Conservation (phyloP, 2,888 invertebrate genomes). For the Trichacis sp. region DNA sequence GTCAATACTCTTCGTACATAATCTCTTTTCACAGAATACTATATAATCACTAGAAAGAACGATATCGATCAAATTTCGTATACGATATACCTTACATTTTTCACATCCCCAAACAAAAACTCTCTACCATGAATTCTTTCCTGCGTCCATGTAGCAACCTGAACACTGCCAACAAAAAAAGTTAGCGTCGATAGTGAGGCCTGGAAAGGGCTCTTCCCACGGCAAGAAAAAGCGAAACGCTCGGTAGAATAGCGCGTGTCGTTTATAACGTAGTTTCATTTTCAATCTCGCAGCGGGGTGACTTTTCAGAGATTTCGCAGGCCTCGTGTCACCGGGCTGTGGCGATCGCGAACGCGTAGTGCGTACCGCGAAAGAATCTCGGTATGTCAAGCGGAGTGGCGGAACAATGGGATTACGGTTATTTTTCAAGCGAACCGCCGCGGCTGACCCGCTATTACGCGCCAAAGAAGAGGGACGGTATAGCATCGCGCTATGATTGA, state of each 20-base stretch:
- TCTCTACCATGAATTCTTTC: too few relatives aligned
- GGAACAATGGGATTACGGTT: slow-evolving; percentile 54
- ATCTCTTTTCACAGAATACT: too few relatives aligned
- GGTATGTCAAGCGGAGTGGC: slow-evolving; percentile 15
- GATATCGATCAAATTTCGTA: too few relatives aligned
- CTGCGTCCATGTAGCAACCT: too few relatives aligned
- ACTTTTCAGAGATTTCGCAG: neutral
- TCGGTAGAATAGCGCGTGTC: too few relatives aligned
- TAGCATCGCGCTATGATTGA: slow-evolving; percentile 65
- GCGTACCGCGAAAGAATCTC: slow-evolving; percentile 27
- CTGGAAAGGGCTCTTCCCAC: too few relatives aligned
- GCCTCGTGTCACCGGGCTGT: slow-evolving; percentile 19
- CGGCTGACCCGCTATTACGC: slow-evolving; percentile 55
- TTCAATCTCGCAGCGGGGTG: neutral
- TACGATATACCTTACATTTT: too few relatives aligned
- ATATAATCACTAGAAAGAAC: too few relatives aligned
- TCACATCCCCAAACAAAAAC: too few relatives aligned
- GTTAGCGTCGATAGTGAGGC: too few relatives aligned
- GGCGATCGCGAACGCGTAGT: slow-evolving; percentile 34
- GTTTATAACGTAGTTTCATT: neutral
- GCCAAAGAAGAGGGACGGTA: slow-evolving; percentile 49
- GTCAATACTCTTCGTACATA: too few relatives aligned
- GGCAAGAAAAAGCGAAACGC: neutral
- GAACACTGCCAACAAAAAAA: too few relatives aligned
- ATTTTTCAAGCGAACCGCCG: slow-evolving; percentile 53